Percentiles rank a stretch among this genome's conserved stretches.
Conservation (phyloP, 2,797 vertebrate genomes). For the Pantherophis vulpinus region DNA sequence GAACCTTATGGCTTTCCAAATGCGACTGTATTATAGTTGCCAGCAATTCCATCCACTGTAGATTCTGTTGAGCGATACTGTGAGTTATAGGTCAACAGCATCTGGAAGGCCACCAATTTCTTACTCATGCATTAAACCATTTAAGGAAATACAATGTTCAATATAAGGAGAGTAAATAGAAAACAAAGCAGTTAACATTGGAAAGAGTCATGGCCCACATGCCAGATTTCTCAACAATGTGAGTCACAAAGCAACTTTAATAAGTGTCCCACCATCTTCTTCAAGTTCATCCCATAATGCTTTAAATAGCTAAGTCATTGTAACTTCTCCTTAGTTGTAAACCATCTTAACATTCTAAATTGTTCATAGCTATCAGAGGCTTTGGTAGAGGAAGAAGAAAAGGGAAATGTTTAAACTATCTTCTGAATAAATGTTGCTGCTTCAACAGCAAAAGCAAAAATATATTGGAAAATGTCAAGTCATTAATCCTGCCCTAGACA, state of each 20-base stretch:
- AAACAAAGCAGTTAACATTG: not conserved
- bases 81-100: not conserved
- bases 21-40: not conserved
- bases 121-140: not conserved
- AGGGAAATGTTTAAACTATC: not conserved
- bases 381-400: not conserved
- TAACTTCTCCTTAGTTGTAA: not conserved
- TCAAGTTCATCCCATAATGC: not conserved
- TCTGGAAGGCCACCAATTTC: not conserved
- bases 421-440: not conserved
- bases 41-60: not conserved
- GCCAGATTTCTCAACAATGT: not conserved
- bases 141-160: not conserved
- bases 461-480: not conserved
- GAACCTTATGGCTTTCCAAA: not conserved
- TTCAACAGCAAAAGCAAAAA: not conserved
- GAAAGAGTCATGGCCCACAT: not conserved
- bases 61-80: not conserved
- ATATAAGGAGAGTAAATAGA: not conserved
- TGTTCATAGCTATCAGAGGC: not conserved
- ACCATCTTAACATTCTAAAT: not conserved
- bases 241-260: not conserved
- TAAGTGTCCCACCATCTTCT: not conserved
- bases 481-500: not conserved
- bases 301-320: not conserved